Evolutionary conservation across 2,113 vertebrate species (phyloP), one percentile per base, ranked within the genome.

Genomic region (Podarcis cretensis): DNA sequence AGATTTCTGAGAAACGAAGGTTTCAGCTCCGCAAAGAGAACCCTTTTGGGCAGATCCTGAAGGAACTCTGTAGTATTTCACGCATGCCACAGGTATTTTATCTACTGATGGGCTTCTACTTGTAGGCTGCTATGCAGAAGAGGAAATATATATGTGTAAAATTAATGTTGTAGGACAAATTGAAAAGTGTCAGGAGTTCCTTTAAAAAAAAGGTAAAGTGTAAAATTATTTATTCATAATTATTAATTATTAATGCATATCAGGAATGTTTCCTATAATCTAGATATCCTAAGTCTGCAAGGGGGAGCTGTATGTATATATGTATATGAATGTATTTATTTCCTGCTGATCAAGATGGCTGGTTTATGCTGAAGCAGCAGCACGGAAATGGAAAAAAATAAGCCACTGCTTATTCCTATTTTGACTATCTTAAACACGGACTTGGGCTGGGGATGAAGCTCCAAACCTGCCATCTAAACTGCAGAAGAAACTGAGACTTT

Each of bases 41-140:
- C 16, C 65, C 82, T 86, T 81, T 91, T 4, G 25, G 90, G 79
- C 32, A 37, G 86, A 89, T 80, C 54, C 57, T 35, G n/a, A 32
- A 54, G 18, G 40, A 78, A 40, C 2, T n/a, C 14, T 66, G 14
- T 77, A 43, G 43, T 65, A 40, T 63, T 77, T 85, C 32, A 57
- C 25, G 59, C 18, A 32, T 35, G 59, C n/a, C 59, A 63, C 30
- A 65, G 74, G 71, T 30, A 40, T 37, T 32, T 20, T 63, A 63
- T 20, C 14, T 63, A 77, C 14, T 4, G 25, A 40, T 20, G 25
- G 7, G 25, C 7, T 30, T 65, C 63, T 23, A 5, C 4, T 74
- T 37, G 20, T 77, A 63, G 13, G 48, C 43, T 57, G 9, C 69
- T 23, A 48, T 30, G 69, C 43, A 9, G 18, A 84, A 73, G 27